Base-by-base conservation (phyloP, 2,797 vertebrate species). In the Bradypus variegatus region DNA sequence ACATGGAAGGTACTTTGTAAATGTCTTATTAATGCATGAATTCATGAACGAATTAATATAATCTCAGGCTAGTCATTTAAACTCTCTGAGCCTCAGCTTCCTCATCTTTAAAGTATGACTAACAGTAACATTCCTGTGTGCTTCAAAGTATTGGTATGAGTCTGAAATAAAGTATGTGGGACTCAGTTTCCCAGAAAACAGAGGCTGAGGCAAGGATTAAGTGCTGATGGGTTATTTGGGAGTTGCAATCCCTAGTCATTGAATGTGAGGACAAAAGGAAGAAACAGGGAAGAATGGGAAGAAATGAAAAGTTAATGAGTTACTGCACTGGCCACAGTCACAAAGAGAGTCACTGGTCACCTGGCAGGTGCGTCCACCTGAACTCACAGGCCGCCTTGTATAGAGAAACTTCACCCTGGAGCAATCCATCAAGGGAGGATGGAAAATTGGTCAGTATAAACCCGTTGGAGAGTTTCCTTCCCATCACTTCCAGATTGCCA, bases 141-240 rank as follows among this genome's bases (percentile, higher is more conserved):
- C 31, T 83, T 93, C 79, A 79, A 93, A 86, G 48, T 64, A 16
- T 60, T 78, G 45, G 58, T 76, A 7, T 93, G 62, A 86, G 13
- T 84, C 73, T 72, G 80, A 86, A 86, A 88, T 86, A 85, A 88
- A 87, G 53, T 55, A 65, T 14, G 15, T 36, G 0, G 70, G n/a
- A 86, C 41, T 36, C 15, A 21, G 25, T 89, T 90, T 91, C 67
- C 60, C 83, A 76, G 75, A 90, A 93, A 84, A 77, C 84, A 77
- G 94, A 82, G 62, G 73, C 41, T 29, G 69, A 80, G 77, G 72
- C 80, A 69, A 29, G 67, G 55, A 84, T 81, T 77, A 89, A 94
- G 60, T 50, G 12, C 50, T 64, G 19, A 27, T 69, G 65, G 12
- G 60, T 84, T 69, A 67, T 70, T 45, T 76, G 64, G 36, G 53